A percentile compares a stretch with the other conserved stretches of the same genome.
Conservation (phyloP, 1,140 invertebrate genomes). For the Goniozus legneri region DNA sequence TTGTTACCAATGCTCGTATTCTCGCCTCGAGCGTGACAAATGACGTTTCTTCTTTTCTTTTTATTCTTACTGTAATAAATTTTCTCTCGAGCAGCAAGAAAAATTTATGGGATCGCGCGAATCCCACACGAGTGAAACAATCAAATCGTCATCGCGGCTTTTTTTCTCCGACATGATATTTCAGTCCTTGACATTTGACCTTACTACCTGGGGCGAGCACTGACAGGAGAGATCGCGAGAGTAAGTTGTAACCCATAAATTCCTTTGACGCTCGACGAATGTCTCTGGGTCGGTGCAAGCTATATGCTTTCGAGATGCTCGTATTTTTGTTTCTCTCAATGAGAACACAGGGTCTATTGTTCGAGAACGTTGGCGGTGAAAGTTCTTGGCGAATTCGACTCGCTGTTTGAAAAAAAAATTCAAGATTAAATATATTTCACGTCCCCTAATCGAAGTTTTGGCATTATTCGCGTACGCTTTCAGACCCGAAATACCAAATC, state of each 20-base stretch:
- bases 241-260: constrained; percentile 27
- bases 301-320: not conserved
- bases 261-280: constrained; percentile 17
- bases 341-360: too few relatives aligned
- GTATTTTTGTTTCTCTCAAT: constrained; percentile 5
- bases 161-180: not conserved
- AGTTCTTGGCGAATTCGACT: too few relatives aligned
- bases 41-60: too few relatives aligned
- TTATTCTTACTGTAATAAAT: too few relatives aligned
- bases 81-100: too few relatives aligned
- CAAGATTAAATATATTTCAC: too few relatives aligned
- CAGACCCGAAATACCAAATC: constrained; percentile 8
- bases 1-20: too few relatives aligned
- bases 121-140: constrained; percentile 11
- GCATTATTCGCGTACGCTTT: constrained; percentile 15
- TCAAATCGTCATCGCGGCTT: not conserved
- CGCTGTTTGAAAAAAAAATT: too few relatives aligned
- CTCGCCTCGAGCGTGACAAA: too few relatives aligned
- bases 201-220: constrained; percentile 18
- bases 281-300: constrained; percentile 10
- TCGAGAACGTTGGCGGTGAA: too few relatives aligned
- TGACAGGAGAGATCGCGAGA: constrained; percentile 12
- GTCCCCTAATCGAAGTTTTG: constrained; percentile 20
- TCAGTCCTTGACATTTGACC: constrained; percentile 23
- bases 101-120: too few relatives aligned